Evolutionary conservation across 2,797 vertebrate genomes (phyloP).

Genomic region (Choloepus didactylus): DNA sequence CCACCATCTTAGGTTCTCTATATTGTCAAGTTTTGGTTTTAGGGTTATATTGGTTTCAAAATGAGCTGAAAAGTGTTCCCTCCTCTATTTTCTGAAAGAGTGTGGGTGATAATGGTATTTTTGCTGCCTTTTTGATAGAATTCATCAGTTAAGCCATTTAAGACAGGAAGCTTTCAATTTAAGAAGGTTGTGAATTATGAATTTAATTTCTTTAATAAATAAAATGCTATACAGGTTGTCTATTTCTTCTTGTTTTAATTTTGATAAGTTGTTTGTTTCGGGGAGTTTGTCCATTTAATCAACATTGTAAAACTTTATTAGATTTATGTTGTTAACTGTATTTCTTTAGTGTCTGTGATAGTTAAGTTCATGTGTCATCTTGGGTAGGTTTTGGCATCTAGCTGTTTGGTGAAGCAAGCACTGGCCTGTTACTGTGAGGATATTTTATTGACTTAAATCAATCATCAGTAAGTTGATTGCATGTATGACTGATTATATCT

Average conservation of each 20-base stretch:
- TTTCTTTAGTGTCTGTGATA: background rate
- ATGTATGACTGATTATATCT: too few species aligned
- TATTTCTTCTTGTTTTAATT: constrained; percentile 10
- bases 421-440: too few species aligned
- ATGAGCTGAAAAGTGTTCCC: background rate
- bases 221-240: background rate
- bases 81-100: background rate
- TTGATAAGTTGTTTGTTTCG: background rate
- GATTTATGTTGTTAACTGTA: background rate
- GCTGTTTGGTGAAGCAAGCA: too few species aligned
- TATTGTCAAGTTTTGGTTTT: background rate
- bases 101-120: background rate
- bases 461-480: too few species aligned
- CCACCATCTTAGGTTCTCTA: too few species aligned
- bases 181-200: background rate
- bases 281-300: background rate
- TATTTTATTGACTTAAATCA: too few species aligned
- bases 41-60: background rate
- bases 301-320: background rate
- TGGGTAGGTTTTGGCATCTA: too few species aligned
- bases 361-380: too few species aligned
- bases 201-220: background rate
- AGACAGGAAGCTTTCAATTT: background rate
- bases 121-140: background rate
- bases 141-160: background rate